These are phyloP conservation scores for Phrynocephalus forsythii DNA, from an alignment of 2,797 vertebrate species.

Conservation along the genomic window DNA sequence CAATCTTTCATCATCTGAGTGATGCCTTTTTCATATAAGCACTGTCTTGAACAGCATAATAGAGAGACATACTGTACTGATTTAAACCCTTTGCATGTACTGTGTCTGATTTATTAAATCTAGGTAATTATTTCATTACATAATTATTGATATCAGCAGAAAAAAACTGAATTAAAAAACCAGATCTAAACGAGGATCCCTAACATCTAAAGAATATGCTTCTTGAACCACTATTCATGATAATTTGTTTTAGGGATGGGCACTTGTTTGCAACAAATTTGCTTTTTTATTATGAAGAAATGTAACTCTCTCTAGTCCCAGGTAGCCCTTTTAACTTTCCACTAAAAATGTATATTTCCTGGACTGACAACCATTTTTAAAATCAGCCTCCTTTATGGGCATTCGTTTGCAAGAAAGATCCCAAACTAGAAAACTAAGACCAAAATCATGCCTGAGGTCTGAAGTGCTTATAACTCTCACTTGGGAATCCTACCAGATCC, in stretches of 20 bases:
- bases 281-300: not conserved
- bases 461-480: not conserved
- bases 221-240: not conserved
- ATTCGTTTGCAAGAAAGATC: not conserved
- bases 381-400: not conserved
- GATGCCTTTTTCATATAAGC: not conserved
- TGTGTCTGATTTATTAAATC: not conserved
- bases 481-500: not conserved
- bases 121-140: not conserved
- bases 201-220: not conserved
- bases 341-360: not conserved
- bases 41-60: not conserved
- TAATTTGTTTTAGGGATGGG: not conserved
- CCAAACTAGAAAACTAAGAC: constrained; percentile 3
- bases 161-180: not conserved
- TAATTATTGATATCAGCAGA: not conserved
- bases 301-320: not conserved
- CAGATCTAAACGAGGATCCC: not conserved
- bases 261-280: not conserved
- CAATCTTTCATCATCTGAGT: not conserved
- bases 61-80: not conserved
- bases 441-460: not conserved
- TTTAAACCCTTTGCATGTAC: not conserved
- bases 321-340: not conserved
- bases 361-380: not conserved